Conservation (phyloP, 2,888 invertebrate genomes). For the Dorcus hopei region DNA sequence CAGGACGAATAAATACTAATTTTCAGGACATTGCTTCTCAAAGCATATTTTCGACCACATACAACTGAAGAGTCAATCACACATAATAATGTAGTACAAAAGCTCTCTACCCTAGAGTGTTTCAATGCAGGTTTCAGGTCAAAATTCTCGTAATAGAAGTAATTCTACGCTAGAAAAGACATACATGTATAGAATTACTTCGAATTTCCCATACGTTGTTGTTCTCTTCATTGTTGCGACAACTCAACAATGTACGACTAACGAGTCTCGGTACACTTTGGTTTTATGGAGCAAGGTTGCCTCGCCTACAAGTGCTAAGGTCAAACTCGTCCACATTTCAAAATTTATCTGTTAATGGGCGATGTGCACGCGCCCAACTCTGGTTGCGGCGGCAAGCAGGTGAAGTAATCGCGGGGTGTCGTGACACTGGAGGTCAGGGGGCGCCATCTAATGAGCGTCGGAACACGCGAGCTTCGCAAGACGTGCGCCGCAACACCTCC, state of each 20-base stretch:
- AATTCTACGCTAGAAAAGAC: too few species aligned
- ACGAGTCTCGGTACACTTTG: constrained; percentile 21
- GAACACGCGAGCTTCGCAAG: constrained; percentile 19
- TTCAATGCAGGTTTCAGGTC: too few species aligned
- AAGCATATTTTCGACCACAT: too few species aligned
- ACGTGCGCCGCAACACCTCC: constrained; percentile 2
- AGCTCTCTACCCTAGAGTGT: too few species aligned
- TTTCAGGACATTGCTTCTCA: too few species aligned
- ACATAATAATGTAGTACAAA: too few species aligned
- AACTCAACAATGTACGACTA: neutral
- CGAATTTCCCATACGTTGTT: too few species aligned
- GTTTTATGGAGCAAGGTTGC: constrained; percentile 33
- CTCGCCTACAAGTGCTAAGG: constrained; percentile 27
- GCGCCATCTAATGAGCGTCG: constrained; percentile 30
- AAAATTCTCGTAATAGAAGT: too few species aligned
- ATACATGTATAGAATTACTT: too few species aligned
- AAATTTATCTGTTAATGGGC: constrained; percentile 8
- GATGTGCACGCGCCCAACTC: neutral
- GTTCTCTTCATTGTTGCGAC: too few species aligned
- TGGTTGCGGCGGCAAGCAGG: constrained; percentile 1
- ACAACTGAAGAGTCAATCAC: too few species aligned
- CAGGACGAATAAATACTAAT: too few species aligned
- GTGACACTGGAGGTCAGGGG: constrained; percentile 29
- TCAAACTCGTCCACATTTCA: constrained; percentile 16
- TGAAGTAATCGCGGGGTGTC: constrained; percentile 12